Evolutionary conservation across 1,140 invertebrate genomes (phyloP).

Genomic region (Hestina assimilis): DNA sequence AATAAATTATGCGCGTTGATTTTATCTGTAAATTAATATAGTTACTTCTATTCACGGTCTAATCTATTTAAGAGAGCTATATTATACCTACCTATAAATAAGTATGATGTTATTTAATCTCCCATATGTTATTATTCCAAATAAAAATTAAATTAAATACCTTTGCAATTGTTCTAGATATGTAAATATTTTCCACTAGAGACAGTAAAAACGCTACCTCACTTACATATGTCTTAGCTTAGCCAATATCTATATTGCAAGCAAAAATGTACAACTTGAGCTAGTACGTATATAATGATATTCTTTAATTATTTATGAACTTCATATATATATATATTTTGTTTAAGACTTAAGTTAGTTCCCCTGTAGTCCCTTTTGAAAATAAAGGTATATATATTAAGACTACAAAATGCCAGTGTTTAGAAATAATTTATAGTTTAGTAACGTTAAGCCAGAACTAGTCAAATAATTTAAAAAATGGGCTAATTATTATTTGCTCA

Average conservation of each 20-base stretch:
- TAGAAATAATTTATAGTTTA: constrained; percentile 54
- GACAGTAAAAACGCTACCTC: constrained; percentile 76
- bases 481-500: constrained; percentile 57
- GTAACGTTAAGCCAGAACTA: constrained; percentile 60
- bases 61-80: constrained; percentile 34
- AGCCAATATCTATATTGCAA: constrained; percentile 55
- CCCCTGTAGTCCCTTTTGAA: constrained; percentile 6
- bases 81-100: constrained; percentile 23
- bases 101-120: constrained; percentile 36
- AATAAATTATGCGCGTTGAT: constrained; percentile 55
- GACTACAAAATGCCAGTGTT: constrained; percentile 71
- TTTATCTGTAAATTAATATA: constrained; percentile 59
- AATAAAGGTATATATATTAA: constrained; percentile 47
- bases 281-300: constrained; percentile 17
- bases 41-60: constrained; percentile 41
- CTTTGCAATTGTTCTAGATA: constrained; percentile 58
- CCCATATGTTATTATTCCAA: constrained; percentile 47
- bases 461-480: constrained; percentile 65
- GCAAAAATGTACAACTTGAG: constrained; percentile 24
- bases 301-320: constrained; percentile 1
- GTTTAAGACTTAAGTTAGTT: no score
- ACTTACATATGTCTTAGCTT: constrained; percentile 73
- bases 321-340: no score
- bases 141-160: constrained; percentile 56
- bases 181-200: constrained; percentile 76